These are phyloP conservation scores for Phaonia tiefii DNA, from an alignment of 2,888 invertebrate species.

Conservation along the genomic window DNA sequence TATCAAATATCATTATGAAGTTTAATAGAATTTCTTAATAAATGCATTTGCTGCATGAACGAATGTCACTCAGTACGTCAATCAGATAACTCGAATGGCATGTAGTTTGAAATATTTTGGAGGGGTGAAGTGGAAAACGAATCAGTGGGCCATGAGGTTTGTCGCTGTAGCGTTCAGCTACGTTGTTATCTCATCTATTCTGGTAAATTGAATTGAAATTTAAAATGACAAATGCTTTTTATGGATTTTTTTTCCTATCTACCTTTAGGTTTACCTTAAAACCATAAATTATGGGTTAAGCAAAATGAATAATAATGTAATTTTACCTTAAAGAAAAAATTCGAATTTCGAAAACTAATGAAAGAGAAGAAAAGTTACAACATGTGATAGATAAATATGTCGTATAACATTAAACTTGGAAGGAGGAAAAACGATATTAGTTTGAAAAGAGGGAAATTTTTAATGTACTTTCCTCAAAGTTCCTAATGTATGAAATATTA, in stretches of 20 bases:
- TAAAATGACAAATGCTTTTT: constrained; percentile 43
- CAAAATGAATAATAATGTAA: neutral
- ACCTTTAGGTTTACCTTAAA: neutral
- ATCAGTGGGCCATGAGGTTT: too few relatives aligned
- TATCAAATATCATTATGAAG: constrained; percentile 15
- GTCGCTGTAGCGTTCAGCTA: too few relatives aligned
- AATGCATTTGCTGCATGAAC: constrained; percentile 34
- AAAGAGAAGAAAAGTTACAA: too few relatives aligned
- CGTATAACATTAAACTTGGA: neutral
- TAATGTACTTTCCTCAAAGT: too few relatives aligned
- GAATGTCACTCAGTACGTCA: neutral
- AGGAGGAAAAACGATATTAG: too few relatives aligned
- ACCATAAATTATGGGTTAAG: constrained; percentile 18
- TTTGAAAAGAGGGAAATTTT: too few relatives aligned
- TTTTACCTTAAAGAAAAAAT: neutral
- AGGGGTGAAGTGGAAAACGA: too few relatives aligned
- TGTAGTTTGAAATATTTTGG: too few relatives aligned
- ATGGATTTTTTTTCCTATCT: constrained; percentile 32
- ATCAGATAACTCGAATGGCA: neutral
- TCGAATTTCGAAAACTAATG: too few relatives aligned
- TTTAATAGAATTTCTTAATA: constrained; percentile 42
- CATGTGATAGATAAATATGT: neutral
- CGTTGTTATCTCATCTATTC: constrained; percentile 33
- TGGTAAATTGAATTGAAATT: constrained; percentile 42
- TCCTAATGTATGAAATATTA: too few relatives aligned